Evolutionary conservation across 30 jellyfish, hydroid and myxozoan species (phyloP), one percentile per base, ranked within the genome.

Genomic region (Rhopilema esculentum): DNA sequence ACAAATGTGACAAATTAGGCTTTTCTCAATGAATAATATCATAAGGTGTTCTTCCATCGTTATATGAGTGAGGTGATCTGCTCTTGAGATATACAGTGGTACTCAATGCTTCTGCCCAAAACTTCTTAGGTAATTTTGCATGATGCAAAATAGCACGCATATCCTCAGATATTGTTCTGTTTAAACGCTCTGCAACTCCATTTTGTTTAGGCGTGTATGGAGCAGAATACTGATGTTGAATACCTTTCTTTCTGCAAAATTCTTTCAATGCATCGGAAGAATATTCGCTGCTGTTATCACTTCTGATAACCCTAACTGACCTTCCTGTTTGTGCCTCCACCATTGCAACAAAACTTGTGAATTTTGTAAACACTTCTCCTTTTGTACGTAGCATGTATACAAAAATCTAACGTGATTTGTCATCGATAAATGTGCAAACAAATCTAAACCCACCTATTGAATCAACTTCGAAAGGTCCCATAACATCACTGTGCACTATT

Each of bases 401-500:
- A 53, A 40, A 32, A 29, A 73, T 29, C 25, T 65, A 82, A 20
- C 84, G 40, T 66, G 87, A 82, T 30, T 69, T 23, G 49, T 84
- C 93, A 28, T 71, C 93, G 27, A 84, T 70, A 30, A 84, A 84
- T 15, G 89, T 69, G 33, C 79, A 50, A 18, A 53, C 28, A 72
- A 69, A 84, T 26, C 80, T 25, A 27, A 90, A 70, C 65, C 93
- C 88, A 1, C 93, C 80, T 33, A 84, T 40, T 0, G 93, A 79
- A 27, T 52, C 24, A 7, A 69, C 80, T 25, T 69, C 88, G 24
- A 69, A 25, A 18, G 89, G 79, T 0, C 90, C 82, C 30, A 62
- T 27, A 27, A 84, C 89, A 84, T 84, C 93, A 69, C 80, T 84
- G 79, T 84, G 93, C 16, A 84, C 63, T 30, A 84, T 29, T 22